Base-by-base conservation (phyloP, 2,888 invertebrate species). In the Apotomis turbidana region DNA sequence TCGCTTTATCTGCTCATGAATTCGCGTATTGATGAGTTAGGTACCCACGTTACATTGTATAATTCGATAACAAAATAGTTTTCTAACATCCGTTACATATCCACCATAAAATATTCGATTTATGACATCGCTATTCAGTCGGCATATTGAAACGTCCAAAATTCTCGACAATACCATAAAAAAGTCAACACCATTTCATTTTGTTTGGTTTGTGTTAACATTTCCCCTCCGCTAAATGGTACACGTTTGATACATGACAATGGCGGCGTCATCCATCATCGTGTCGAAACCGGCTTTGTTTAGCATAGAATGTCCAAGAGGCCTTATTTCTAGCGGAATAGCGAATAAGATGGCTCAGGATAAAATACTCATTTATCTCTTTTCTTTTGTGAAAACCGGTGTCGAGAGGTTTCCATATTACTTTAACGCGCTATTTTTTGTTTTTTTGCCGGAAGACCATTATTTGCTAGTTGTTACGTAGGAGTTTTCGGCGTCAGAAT, bases 331-430 rank as follows among this genome's bases (percentile, higher is more conserved):
- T 71, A 74, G 61, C 72, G 73, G 74, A 78, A 81, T 83, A 83
- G 78, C 78, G 79, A 82, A 78, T 80, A 81, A 80, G 80, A 81
- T 80, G 80, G 74, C 69, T 77, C 73, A 71, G 79, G 82, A 86
- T 85, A 81, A 86, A 83, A 83, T 74, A 76, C 76, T 81, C 77
- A 83, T 87, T 87, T 84, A 79, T 87, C 81, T 86, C 81, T 79
- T 80, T 78, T 75, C 77, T 80, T 76, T 52, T 63, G 58, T 66
- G 52, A 76, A 79, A 80, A 79, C 76, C 72, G 63, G 66, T 68
- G 71, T 77, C 76, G 79, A 76, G 73, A 72, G 74, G 75, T 75
- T 57, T 70, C 71, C 66, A 58, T 75, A 61, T 75, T 76, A 78
- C 73, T 75, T 76, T 74, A 69, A 71, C 74, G 27, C 73, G 70